phyloP scores from a whole-genome alignment of 1,140 invertebrate species.

The Drosophila nigromelanica region DNA sequence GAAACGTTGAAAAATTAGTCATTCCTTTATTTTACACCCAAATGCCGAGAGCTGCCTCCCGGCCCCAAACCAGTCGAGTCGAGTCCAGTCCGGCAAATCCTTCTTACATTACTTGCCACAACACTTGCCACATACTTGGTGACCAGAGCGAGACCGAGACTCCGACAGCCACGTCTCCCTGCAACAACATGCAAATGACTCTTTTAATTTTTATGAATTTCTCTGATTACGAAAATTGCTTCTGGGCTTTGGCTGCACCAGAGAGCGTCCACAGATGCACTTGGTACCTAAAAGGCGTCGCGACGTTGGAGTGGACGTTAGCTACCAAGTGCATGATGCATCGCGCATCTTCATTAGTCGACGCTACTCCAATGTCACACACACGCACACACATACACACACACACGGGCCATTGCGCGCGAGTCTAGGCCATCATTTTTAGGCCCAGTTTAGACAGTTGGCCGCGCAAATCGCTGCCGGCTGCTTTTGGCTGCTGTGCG shows the following conservation, averaged over 20 bases:
- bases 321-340: conserved; percentile 67
- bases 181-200: conserved; percentile 80
- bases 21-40: conserved; percentile 83
- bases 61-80: conserved; percentile 44
- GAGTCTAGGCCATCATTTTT: conserved; percentile 65
- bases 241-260: conserved; percentile 71
- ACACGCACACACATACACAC: neutral
- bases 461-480: conserved; percentile 56
- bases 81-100: conserved; percentile 48
- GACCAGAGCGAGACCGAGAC: conserved; percentile 1
- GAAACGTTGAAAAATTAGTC: conserved; percentile 83
- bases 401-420: neutral
- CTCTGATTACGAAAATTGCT: conserved; percentile 83
- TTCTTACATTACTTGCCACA: conserved; percentile 65
- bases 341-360: conserved; percentile 81
- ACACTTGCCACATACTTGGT: conserved; percentile 36
- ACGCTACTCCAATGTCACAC: conserved; percentile 74
- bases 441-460: conserved; percentile 71
- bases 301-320: conserved; percentile 14
- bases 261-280: neutral
- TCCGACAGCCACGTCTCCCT: conserved; percentile 10
- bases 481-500: conserved; percentile 41
- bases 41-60: conserved; percentile 66
- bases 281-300: conserved; percentile 1
- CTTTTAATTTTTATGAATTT: conserved; percentile 83